phyloP scores from a whole-genome alignment of 64 coral and sea anemone genomes.

The Montipora efflorescens region DNA sequence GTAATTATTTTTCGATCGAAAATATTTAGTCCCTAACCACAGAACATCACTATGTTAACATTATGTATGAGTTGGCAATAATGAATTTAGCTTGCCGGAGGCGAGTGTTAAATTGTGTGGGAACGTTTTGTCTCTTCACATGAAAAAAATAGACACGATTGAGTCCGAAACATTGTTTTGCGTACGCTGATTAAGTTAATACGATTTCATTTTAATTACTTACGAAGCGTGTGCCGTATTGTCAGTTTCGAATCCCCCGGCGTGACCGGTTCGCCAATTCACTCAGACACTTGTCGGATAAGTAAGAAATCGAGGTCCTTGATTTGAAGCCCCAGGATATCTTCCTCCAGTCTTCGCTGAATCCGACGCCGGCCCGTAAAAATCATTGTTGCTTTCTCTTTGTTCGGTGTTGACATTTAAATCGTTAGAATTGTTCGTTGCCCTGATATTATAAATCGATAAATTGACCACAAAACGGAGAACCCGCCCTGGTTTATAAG shows the following conservation, averaged over 20 bases:
- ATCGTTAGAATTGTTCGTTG: neutral
- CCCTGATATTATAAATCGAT: conserved; percentile 6
- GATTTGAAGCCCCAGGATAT: conserved; percentile 75
- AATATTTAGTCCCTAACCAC: neutral
- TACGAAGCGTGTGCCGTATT: conserved; percentile 89
- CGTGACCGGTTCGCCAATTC: conserved; percentile 79
- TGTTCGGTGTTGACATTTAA: neutral
- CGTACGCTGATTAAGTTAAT: conserved; percentile 87
- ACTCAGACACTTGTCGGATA: conserved; percentile 77
- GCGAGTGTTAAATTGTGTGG: conserved; percentile 81
- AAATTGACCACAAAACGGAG: conserved; percentile 39
- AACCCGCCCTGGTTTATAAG: conserved; percentile 23
- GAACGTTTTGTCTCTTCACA: conserved; percentile 80
- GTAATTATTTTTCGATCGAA: conserved; percentile 6
- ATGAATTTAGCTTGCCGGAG: conserved; percentile 61
- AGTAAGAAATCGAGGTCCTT: conserved; percentile 47
- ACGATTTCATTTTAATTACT: conserved; percentile 96
- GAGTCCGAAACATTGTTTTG: conserved; percentile 62
- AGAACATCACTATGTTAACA: conserved; percentile 39
- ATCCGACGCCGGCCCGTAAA: neutral
- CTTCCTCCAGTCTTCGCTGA: conserved; percentile 44
- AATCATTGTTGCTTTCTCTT: conserved; percentile 5
- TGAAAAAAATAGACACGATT: conserved; percentile 75
- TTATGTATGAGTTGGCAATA: neutral
- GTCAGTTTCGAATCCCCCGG: conserved; percentile 45